phyloP scores from a whole-genome alignment of 64 coral and sea anemone genomes.

The Pocillopora damicornis region DNA sequence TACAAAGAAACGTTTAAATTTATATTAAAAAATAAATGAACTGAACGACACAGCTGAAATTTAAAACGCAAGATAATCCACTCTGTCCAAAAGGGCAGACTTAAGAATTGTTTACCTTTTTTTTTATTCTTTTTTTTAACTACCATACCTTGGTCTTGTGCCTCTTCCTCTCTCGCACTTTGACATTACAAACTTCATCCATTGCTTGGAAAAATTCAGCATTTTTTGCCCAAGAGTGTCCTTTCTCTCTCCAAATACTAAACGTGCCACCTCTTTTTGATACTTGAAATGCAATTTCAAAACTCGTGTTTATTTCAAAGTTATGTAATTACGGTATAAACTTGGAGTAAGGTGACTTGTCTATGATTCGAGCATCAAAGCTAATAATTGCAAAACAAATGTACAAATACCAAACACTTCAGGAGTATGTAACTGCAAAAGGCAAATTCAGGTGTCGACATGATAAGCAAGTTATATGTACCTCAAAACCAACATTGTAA shows the following conservation, averaged over 20 bases:
- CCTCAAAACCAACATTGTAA: slow-evolving; percentile 97
- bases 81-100: background rate
- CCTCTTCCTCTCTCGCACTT: slow-evolving; percentile 83
- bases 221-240: slow-evolving; percentile 42
- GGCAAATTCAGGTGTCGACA: too few species aligned
- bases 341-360: too few species aligned
- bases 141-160: slow-evolving; percentile 77
- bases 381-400: too few species aligned
- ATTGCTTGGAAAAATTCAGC: slow-evolving; percentile 72
- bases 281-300: slow-evolving; percentile 43
- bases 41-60: too few species aligned
- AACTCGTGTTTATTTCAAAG: too few species aligned
- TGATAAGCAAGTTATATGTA: slow-evolving; percentile 16
- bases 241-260: slow-evolving; percentile 60
- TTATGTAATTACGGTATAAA: too few species aligned
- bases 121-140: too few species aligned
- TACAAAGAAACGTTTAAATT: background rate
- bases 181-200: slow-evolving; percentile 88
- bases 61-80: too few species aligned
- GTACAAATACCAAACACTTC: too few species aligned
- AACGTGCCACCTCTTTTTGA: slow-evolving; percentile 68
- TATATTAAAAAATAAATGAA: too few species aligned
- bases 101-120: background rate
- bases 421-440: too few species aligned
- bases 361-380: too few species aligned